Percentiles rank a stretch among this genome's conserved stretches.
These are phyloP conservation scores for Heterocephalus glaber DNA, from an alignment of 2,113 vertebrate species.

Conservation along the genomic window DNA sequence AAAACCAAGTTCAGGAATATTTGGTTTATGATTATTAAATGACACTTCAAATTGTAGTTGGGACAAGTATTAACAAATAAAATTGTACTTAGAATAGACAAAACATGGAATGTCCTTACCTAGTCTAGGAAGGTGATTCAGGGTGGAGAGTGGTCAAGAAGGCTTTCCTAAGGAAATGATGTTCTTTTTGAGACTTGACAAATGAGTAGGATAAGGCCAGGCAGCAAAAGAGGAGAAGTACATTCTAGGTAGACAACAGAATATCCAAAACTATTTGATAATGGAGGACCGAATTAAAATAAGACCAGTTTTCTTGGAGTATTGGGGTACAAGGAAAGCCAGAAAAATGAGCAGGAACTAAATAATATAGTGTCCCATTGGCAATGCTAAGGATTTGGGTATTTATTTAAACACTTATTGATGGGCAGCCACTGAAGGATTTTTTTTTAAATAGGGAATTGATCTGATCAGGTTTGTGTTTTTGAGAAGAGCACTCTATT, in stretches of 20 bases:
- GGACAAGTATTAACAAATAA: not conserved
- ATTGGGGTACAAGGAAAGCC: not conserved
- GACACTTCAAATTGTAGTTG: not conserved
- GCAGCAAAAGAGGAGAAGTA: not conserved
- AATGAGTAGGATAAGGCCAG: not conserved
- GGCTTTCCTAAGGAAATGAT: not conserved
- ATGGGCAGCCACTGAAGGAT: not conserved
- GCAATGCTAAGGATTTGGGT: not conserved
- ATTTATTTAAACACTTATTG: not conserved
- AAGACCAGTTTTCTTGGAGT: not conserved
- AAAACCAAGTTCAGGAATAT: not conserved
- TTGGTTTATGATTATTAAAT: not conserved
- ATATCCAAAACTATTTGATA: not conserved
- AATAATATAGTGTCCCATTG: not conserved
- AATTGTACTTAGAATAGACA: not conserved
- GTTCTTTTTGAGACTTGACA: not conserved
- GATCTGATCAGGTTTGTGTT: not conserved
- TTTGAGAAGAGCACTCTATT: not conserved
- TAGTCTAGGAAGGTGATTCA: not conserved
- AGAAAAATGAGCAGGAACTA: not conserved
- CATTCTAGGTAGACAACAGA: not conserved
- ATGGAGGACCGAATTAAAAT: not conserved
- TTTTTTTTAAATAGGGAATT: slow-evolving; percentile 4
- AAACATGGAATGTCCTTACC: not conserved
- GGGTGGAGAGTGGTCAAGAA: not conserved